phyloP scores from a whole-genome alignment of 2,797 vertebrate species.

The Triplophysa yarkandensis region DNA sequence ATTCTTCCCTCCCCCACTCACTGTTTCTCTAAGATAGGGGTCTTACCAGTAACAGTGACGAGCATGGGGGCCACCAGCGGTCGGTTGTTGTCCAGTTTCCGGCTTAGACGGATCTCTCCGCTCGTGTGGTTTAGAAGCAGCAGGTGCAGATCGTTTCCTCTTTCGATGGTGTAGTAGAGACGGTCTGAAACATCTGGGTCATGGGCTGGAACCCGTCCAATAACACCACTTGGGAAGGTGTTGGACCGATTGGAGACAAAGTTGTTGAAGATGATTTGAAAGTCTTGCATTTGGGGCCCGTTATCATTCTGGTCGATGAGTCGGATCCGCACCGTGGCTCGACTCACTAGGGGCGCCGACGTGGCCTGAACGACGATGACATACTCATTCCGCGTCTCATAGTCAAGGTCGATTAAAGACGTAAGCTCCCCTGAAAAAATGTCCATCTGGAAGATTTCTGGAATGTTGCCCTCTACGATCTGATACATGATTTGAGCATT shows the following conservation, averaged over 20 bases:
- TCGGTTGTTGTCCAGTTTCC: constrained; percentile 97
- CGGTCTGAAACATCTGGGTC: constrained; percentile 94
- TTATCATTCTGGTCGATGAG: constrained; percentile 98
- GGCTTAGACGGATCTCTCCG: constrained; percentile 93
- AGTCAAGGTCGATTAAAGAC: constrained; percentile 96
- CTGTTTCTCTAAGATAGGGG: not conserved
- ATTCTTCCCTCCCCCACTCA: constrained; percentile 34
- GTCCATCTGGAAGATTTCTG: constrained; percentile 99
- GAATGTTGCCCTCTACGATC: constrained; percentile 98
- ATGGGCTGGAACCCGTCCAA: constrained; percentile 92
- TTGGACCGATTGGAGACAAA: constrained; percentile 96
- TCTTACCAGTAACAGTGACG: constrained; percentile 96
- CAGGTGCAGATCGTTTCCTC: constrained; percentile 94
- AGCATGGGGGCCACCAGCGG: constrained; percentile 95
- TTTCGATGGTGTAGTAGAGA: constrained; percentile 93
- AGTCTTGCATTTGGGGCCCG: constrained; percentile 89
- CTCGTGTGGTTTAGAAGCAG: constrained; percentile 95
- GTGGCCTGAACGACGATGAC: constrained; percentile 98
- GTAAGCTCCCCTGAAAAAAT: constrained; percentile 98
- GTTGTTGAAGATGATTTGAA: constrained; percentile 99
- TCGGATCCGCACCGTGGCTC: constrained; percentile 90
- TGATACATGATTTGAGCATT: constrained; percentile 99
- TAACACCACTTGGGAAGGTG: constrained; percentile 92
- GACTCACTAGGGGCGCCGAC: constrained; percentile 95
- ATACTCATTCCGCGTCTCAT: constrained; percentile 88